Percentiles rank a stretch among this genome's conserved stretches.
Conservation (phyloP, 2,113 vertebrate species). For the Dicentrarchus labrax region DNA sequence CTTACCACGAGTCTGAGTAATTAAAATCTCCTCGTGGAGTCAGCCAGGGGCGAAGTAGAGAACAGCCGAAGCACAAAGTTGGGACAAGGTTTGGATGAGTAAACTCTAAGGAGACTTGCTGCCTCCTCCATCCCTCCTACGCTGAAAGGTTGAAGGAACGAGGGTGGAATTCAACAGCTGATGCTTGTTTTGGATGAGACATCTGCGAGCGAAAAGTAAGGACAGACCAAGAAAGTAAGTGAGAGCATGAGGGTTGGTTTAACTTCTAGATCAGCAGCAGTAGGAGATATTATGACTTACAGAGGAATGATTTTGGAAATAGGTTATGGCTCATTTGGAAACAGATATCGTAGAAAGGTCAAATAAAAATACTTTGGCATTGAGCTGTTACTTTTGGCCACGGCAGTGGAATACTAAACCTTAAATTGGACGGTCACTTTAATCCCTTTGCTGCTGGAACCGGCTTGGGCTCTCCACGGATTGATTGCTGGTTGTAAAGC, state of each 20-base stretch:
- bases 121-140: constrained; percentile 16
- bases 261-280: not conserved
- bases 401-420: constrained; percentile 52
- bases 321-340: constrained; percentile 46
- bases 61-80: constrained; percentile 1
- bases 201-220: not conserved
- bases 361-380: constrained; percentile 43
- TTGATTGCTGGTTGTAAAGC: constrained; percentile 55
- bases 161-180: not conserved
- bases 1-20: constrained; percentile 65
- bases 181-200: not conserved
- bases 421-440: constrained; percentile 51
- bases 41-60: constrained; percentile 50
- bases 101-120: constrained; percentile 26
- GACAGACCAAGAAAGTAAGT: not conserved
- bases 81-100: constrained; percentile 35
- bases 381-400: constrained; percentile 44
- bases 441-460: constrained; percentile 57
- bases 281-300: constrained; percentile 25
- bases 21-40: constrained; percentile 66
- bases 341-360: constrained; percentile 33
- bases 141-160: not conserved
- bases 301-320: constrained; percentile 20
- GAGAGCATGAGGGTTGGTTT: not conserved
- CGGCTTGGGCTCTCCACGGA: constrained; percentile 31